Evolutionary conservation across 2,113 vertebrate genomes (phyloP).

Genomic region (Tyto alba): DNA sequence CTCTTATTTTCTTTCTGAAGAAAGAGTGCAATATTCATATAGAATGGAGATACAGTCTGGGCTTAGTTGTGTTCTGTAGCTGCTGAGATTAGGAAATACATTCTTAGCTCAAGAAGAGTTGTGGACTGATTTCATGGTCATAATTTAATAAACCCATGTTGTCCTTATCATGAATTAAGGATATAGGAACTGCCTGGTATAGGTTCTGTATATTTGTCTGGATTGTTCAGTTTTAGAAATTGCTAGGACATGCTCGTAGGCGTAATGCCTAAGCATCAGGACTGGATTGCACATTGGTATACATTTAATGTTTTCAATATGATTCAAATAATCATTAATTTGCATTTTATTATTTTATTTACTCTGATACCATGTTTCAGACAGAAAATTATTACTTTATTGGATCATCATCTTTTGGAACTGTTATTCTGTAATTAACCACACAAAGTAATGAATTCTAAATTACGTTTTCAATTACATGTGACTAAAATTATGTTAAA

Average conservation of each 20-base stretch:
- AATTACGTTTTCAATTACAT: slow-evolving; percentile 70
- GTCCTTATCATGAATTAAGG: not conserved
- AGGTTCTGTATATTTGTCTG: not conserved
- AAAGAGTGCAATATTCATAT: not conserved
- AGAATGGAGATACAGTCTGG: not conserved
- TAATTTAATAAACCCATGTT: not conserved
- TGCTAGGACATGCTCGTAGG: not conserved
- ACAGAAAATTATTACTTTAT: slow-evolving; percentile 53
- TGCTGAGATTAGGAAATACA: not conserved
- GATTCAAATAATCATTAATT: not conserved
- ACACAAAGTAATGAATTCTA: slow-evolving; percentile 66
- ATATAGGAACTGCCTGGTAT: not conserved
- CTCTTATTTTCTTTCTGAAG: not conserved
- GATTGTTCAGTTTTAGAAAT: not conserved
- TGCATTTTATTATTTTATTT: slow-evolving; percentile 48
- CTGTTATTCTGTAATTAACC: slow-evolving; percentile 68
- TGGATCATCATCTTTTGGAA: slow-evolving; percentile 58
- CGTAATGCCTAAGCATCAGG: not conserved
- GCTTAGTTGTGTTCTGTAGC: not conserved
- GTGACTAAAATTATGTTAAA: slow-evolving; percentile 64
- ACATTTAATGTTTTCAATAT: not conserved
- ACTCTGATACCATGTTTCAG: slow-evolving; percentile 36
- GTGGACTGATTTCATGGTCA: not conserved
- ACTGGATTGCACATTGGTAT: not conserved
- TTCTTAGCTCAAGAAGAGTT: not conserved